Base-by-base conservation (phyloP, 2,113 vertebrate species). In the Danio rerio region DNA sequence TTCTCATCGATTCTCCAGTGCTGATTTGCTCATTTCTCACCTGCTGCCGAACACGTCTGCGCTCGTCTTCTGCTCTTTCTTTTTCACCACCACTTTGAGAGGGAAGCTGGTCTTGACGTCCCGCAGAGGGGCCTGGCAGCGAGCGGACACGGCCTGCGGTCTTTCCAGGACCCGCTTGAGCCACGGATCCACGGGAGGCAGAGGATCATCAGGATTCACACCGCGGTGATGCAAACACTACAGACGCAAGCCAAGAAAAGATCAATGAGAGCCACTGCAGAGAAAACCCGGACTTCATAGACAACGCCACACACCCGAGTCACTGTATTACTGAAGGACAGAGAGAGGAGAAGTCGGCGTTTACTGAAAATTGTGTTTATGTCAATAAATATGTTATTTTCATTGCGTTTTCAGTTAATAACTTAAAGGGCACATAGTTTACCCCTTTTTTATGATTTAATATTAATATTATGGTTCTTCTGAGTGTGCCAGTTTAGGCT, bases 171-270 rank as follows among this genome's bases (percentile, higher is more conserved):
- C 92, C 31, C 90, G 90, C 87, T 92, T 84, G 89, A 99, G 59
- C 88, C 96, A 95, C 3, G 92, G 92, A 47, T 97, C 96, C 56
- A 96, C 81, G 3, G 94, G 90, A 0, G 97, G 98, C 70, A 99
- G 91, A 3, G 95, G 94, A 5, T 94, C 91, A 56, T 89, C 87
- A 0, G 96, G 95, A 85, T 92, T 92, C 43, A 99, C 90, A 47
- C 92, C 96, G 69, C 96, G 95, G 89, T 97, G 95, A 62, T 98
- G 95, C 83, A 99, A 91, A 88, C 97, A 99, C 98, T 99, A 90
- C 31, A 69, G 87, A 59, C 81, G 15, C 8, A 1, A 56, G n/a
- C 3, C 42, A 50, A 56, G 9, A 13, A 20, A 83, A 52, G 77
- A 78, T 31, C 62, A 82, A 12, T 61, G 58, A 72, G 43, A 49